Base-by-base conservation (phyloP, 2,797 vertebrate species). In the Tenualosa thibaudeaui region DNA sequence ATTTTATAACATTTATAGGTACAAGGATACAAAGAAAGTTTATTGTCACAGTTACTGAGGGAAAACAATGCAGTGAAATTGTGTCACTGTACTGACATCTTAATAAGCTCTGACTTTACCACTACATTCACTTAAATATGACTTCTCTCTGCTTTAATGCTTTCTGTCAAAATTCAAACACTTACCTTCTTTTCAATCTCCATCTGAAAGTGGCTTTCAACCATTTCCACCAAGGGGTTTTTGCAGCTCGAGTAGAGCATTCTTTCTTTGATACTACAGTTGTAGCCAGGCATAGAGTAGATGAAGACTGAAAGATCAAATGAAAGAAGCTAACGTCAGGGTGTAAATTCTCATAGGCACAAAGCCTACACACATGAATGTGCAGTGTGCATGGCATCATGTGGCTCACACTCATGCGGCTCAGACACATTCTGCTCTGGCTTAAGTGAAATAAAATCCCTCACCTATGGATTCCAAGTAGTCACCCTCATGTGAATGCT, bases 181-280 rank as follows among this genome's bases (percentile, higher is more conserved):
- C 2, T 50, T 40, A 98, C 98, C 96, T 99, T 99, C 94, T 97
- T 97, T 86, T 95, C 95, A 58, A 99, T 94, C 87, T 97, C 96
- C 90, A 99, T 96, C 84, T 95, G 93, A 71, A 98, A 86, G 6
- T 95, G 94, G 83, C 92, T 94, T 92, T 99, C 97, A 89, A 96
- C 96, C 93, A 97, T 97, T 88, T 99, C 97, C 9, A 99, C 90
- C 85, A 99, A 90, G 40, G 97, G 96, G 84, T 94, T 97, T 94
- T 99, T 99, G 94, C 98, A 99, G 93, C 98, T 99, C 86, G 98
- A 99, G 90, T 99, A 99, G 2, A 99, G 94, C 98, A 99, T 99
- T 91, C 98, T 96, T 91, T 99, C 98, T 89, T 93, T 95, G 95
- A 99, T 98, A 91, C 97, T 97, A 89, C 98, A 99, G 22, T 92